Evolutionary conservation across 2,797 vertebrate genomes (phyloP), one percentile per base, ranked within the genome.

Genomic region (Cygnus olor): DNA sequence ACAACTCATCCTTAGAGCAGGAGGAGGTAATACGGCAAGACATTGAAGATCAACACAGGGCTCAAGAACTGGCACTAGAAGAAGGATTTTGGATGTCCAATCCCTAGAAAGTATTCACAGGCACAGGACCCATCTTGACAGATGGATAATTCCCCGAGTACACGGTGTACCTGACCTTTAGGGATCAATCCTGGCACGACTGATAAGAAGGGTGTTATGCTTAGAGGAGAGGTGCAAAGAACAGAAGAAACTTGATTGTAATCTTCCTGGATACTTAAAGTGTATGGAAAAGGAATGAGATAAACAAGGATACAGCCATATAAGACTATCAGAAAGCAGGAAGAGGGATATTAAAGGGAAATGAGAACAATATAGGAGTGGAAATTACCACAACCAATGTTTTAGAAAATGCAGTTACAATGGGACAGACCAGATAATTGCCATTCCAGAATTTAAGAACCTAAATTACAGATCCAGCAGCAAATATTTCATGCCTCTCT

Each of bases 221-320:
- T 92, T 93, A 93, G 79, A 72, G 42, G 18, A 92, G 14, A 89
- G 44, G 61, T 68, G 78, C 80, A 45, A 94, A 80, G 53, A 90
- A 79, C 36, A 90, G 63, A 80, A 90, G n/a, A 73, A 36, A 25
- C 45, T 83, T 78, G 30, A 61, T 82, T 73, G 14, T 44, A 76
- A 78, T 80, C 70, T 88, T 42, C 1, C 1, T 64, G 36, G 13
- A 14, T 64, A 25, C 10, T 49, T 84, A 49, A 73, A 76, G 40
- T 14, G 18, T 4, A 34, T 4, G 1, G 47, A 58, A 78, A 88
- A 89, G 5, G 13, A 95, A 61, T 27, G 66, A 82, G 32, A 49
- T 17, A 91, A 92, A 85, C 22, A 90, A 71, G 63, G 15, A 53
- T 63, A 54, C 32, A 70, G 38, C 32, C 93, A 81, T 10, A 34